Percentiles rank a stretch among this genome's conserved stretches.
Conservation (phyloP, 2,113 vertebrate genomes). For the Dipodomys merriami region DNA sequence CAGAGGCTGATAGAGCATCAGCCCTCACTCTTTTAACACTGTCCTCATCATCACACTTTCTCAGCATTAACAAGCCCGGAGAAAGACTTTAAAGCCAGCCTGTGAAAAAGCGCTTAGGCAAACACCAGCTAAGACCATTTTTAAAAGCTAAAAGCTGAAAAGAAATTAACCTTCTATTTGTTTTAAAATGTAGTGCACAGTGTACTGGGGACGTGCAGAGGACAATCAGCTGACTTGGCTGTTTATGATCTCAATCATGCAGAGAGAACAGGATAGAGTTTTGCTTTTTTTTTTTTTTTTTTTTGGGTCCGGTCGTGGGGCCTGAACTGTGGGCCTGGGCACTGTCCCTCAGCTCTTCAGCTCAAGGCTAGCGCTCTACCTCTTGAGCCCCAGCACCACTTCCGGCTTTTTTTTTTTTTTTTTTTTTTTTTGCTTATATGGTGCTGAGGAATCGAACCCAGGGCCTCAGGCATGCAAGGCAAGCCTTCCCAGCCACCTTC, state of each 20-base stretch:
- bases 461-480: too few species aligned
- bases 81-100: not conserved
- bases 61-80: not conserved
- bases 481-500: too few species aligned
- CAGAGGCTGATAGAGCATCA: not conserved
- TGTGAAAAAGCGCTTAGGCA: conserved; percentile 6
- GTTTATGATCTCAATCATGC: not conserved
- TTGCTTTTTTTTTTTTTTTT: conserved; percentile 33
- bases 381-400: too few species aligned
- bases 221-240: not conserved
- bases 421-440: too few species aligned
- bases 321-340: too few species aligned
- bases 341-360: too few species aligned
- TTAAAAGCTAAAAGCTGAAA: conserved; percentile 57
- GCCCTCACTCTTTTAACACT: not conserved
- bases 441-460: too few species aligned
- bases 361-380: too few species aligned
- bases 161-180: conserved; percentile 58
- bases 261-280: not conserved
- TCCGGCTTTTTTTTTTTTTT: too few species aligned
- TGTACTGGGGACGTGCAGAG: not conserved
- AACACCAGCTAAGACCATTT: conserved; percentile 29
- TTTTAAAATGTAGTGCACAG: conserved; percentile 33
- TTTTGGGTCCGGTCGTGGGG: too few species aligned
- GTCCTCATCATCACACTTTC: not conserved